A percentile compares a stretch with the other conserved stretches of the same genome.
Evolutionary conservation across 2,888 invertebrate species (phyloP).

Genomic region (Stenurella melanura): DNA sequence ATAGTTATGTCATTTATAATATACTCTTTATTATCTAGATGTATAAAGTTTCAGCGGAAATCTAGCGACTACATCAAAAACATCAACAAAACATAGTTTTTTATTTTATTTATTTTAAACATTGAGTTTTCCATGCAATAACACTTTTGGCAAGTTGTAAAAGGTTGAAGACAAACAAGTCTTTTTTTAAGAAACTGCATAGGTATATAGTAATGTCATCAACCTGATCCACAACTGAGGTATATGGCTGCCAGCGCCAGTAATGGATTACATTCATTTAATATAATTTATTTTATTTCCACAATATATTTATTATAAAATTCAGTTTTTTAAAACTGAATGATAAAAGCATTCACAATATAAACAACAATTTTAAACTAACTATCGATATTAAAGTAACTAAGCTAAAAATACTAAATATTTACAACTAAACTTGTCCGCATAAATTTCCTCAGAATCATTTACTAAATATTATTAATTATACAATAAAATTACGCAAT

Average conservation of each 20-base stretch:
- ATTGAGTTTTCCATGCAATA: conserved; percentile 64
- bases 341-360: conserved; percentile 61
- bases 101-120: conserved; percentile 62
- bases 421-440: conserved; percentile 65
- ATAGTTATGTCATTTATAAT: conserved; percentile 8
- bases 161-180: conserved; percentile 50
- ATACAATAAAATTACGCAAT: conserved; percentile 54
- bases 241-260: conserved; percentile 59
- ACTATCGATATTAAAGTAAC: conserved; percentile 61
- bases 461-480: conserved; percentile 50
- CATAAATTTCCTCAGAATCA: conserved; percentile 42
- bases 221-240: conserved; percentile 57
- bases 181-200: conserved; percentile 47
- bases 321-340: conserved; percentile 49
- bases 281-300: conserved; percentile 51
- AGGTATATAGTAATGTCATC: conserved; percentile 47
- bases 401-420: conserved; percentile 65
- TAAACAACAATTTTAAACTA: conserved; percentile 62
- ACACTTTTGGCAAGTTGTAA: conserved; percentile 61
- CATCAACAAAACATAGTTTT: conserved; percentile 65
- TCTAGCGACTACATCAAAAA: conserved; percentile 66
- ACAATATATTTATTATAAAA: conserved; percentile 54
- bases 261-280: conserved; percentile 56
- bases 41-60: conserved; percentile 67
- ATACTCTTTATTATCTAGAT: conserved; percentile 34